Percentiles rank a stretch among this genome's conserved stretches.
Conservation (phyloP, 2,113 vertebrate species). For the Bothrops jararaca region DNA sequence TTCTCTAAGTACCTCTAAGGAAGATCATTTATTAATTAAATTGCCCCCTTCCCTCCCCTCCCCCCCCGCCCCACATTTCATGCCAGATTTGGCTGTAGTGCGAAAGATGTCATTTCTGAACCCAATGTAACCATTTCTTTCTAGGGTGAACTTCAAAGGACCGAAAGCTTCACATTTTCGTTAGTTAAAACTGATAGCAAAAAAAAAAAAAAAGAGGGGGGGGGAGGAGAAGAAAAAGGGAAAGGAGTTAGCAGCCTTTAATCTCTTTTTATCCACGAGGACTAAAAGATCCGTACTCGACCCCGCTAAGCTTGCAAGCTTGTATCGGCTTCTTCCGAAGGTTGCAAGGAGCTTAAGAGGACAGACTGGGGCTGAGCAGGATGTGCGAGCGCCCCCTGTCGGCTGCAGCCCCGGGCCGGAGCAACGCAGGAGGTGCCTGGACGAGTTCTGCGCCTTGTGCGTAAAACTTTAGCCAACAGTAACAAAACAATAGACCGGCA, state of each 20-base stretch:
- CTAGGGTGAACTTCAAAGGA: slow-evolving; percentile 69
- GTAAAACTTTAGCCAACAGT: not conserved
- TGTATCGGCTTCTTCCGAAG: slow-evolving; percentile 44
- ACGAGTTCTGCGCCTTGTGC: not conserved
- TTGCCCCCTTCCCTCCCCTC: slow-evolving; percentile 60
- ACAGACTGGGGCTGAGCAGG: slow-evolving; percentile 53
- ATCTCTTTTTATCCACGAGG: slow-evolving; percentile 72
- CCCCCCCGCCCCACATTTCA: slow-evolving; percentile 31
- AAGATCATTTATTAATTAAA: slow-evolving; percentile 72
- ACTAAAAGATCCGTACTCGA: slow-evolving; percentile 73
- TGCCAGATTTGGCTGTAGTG: slow-evolving; percentile 56
- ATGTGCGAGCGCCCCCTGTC: slow-evolving; percentile 70
- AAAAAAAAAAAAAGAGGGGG: not conserved
- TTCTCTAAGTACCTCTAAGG: slow-evolving; percentile 62
- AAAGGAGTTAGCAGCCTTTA: slow-evolving; percentile 71
- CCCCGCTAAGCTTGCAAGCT: slow-evolving; percentile 59
- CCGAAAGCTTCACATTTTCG: slow-evolving; percentile 67
- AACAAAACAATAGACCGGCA: not conserved
- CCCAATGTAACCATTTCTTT: slow-evolving; percentile 67
- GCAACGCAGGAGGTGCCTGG: slow-evolving; percentile 14
- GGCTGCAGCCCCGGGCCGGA: slow-evolving; percentile 60
- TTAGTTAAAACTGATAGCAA: slow-evolving; percentile 67
- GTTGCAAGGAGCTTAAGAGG: slow-evolving; percentile 62
- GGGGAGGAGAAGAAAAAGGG: not conserved
- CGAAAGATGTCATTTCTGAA: slow-evolving; percentile 67